Conservation (phyloP, 2,888 invertebrate genomes). For the Acrobasis consociella region DNA sequence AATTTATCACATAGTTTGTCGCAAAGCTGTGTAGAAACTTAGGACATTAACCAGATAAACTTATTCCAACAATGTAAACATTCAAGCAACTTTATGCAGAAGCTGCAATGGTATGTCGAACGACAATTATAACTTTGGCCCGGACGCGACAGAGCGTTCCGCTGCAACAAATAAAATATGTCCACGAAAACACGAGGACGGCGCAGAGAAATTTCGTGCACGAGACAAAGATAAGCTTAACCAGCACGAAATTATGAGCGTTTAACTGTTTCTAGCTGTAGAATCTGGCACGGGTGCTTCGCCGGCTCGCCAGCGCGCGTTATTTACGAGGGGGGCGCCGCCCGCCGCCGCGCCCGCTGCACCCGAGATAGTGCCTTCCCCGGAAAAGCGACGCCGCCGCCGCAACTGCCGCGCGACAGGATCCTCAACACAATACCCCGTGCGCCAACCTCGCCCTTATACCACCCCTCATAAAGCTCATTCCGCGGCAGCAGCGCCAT, state of each 20-base stretch:
- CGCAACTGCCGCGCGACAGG: slow-evolving; percentile 45
- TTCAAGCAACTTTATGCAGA: slow-evolving; percentile 73
- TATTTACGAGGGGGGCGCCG: slow-evolving; percentile 75
- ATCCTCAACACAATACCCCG: slow-evolving; percentile 34
- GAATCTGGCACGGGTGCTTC: slow-evolving; percentile 82
- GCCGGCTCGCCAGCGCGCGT: slow-evolving; percentile 82
- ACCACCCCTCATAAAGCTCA: slow-evolving; percentile 41
- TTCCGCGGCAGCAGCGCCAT: slow-evolving; percentile 31
- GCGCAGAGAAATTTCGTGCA: slow-evolving; percentile 77
- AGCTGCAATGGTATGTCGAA: slow-evolving; percentile 79
- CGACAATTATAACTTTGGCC: slow-evolving; percentile 81
- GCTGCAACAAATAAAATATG: slow-evolving; percentile 80
- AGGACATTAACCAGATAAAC: slow-evolving; percentile 72
- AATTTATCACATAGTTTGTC: slow-evolving; percentile 26
- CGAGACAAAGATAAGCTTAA: slow-evolving; percentile 83
- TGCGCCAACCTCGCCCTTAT: slow-evolving; percentile 45
- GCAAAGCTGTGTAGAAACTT: slow-evolving; percentile 53
- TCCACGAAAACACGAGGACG: slow-evolving; percentile 74
- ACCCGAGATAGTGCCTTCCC: slow-evolving; percentile 79
- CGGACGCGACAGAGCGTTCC: slow-evolving; percentile 69
- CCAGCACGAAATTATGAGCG: slow-evolving; percentile 83
- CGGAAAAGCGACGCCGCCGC: slow-evolving; percentile 72
- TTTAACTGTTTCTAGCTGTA: slow-evolving; percentile 83
- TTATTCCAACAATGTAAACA: slow-evolving; percentile 75
- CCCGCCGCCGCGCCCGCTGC: slow-evolving; percentile 63